Conservation (phyloP, 2,797 vertebrate species). For the Dromococcyx pavoninus region DNA sequence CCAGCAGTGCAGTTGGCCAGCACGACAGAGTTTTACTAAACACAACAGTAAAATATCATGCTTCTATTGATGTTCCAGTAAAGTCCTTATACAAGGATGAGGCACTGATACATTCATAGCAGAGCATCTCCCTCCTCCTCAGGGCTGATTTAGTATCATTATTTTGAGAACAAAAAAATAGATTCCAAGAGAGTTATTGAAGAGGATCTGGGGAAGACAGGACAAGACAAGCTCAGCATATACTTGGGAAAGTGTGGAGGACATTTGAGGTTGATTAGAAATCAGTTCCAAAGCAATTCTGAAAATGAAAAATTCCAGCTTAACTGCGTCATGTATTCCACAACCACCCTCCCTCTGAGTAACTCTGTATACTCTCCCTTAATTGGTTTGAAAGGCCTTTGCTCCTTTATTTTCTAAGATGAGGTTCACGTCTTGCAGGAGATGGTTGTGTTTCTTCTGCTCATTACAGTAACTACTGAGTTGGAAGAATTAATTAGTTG, state of each 20-base stretch:
- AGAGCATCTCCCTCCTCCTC: background rate
- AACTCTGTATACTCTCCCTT: background rate
- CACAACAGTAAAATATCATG: background rate
- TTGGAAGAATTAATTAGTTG: constrained; percentile 68
- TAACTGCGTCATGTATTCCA: background rate
- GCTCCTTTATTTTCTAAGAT: constrained; percentile 15
- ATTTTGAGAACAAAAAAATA: background rate
- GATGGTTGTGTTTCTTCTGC: constrained; percentile 19
- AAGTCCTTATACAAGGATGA: background rate
- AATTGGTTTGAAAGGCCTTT: constrained; percentile 49
- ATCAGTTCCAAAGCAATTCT: background rate
- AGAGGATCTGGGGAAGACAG: background rate
- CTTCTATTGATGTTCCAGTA: background rate
- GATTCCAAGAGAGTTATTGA: background rate
- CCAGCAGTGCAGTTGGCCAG: background rate
- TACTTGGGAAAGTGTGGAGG: background rate
- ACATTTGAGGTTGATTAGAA: background rate
- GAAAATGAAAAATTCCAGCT: background rate
- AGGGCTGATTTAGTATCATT: background rate
- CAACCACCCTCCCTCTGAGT: background rate
- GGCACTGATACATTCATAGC: background rate
- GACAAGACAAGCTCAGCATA: background rate
- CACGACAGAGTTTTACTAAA: background rate
- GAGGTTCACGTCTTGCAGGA: constrained; percentile 16
- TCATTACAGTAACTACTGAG: constrained; percentile 56